Base-by-base conservation (phyloP, 2,888 invertebrate genomes). In the Harpalus rubripes region DNA sequence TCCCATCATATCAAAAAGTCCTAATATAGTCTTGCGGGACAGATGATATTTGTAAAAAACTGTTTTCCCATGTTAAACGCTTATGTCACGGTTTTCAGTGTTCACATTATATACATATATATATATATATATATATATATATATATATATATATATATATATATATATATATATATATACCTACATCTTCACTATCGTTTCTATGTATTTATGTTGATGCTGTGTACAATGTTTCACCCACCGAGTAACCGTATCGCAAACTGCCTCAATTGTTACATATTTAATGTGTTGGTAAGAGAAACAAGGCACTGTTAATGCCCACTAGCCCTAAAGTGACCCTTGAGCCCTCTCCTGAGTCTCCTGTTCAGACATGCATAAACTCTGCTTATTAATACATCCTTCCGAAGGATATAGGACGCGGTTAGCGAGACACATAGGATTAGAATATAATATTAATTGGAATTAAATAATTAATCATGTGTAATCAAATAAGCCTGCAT, bases 331-430 rank as follows among this genome's bases (percentile, higher is more conserved):
- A 68, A 68, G 41, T 68, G 68, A 68, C 68, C 68, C 68, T 68
- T 68, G 68, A 32, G 63, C 15, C 68, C 39, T 68, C n/a, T 15
- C 12, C 26, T 68, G 68, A 39, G 15, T 68, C n/a, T 15, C 12
- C 26, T 68, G 68, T 39, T 68, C 39, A 68, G 68, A 68, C 39
- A 68, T 68, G 68, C 68, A 68, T 68, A 68, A 68, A 68, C 41
- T 39, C 8, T 4, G 68, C 10, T 22, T 68, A 68, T 68, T 68
- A 68, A 68, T 68, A 68, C 7, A 15, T 26, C 22, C 63, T 22
- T 61, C 18, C 18, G 15, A 18, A 18, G 59, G 22, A 7, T 18
- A 16, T 61, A 52, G 22, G 59, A 15, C 18, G 16, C 18, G 16
- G 2, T 4, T 32, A 59, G 6, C 32, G 18, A 59, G 3, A 18